Base-by-base conservation (phyloP, 2,888 invertebrate species). In the Dolichopus griseipennis region DNA sequence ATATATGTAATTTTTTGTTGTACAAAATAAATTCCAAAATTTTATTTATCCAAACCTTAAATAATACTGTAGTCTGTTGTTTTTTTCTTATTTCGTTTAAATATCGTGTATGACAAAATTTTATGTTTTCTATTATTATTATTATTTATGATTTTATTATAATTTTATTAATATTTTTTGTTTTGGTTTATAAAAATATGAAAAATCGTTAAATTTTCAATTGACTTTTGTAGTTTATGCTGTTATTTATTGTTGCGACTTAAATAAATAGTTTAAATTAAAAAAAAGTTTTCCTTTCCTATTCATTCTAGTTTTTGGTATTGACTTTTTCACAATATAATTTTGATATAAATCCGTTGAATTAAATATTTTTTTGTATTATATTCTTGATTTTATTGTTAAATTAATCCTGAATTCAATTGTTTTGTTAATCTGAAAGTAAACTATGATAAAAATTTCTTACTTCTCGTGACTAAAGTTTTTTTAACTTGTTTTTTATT, bases 381-480 rank as follows among this genome's bases (percentile, higher is more conserved):
- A 52, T 52, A 12, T 52, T 52, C 52, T 52, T 52, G 52, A 12
- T 52, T 52, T 52, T 52, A 52, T 52, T 52, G 52, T n/a, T 52
- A 52, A 41, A 52, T 52, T 52, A 52, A 52, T 52, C 52, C 52
- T 52, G 52, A 52, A n/a, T 52, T 52, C 52, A 52, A 3, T 12
- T 18, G 18, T 15, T 52, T 52, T 52, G 52, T 52, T 52, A 52
- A 52, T 52, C 52, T 52, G 52, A 52, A 52, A 52, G 15, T 52
- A 52, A 52, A 52, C 52, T 52, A 52, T 52, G 52, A 52, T 52
- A n/a, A 52, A 52, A 52, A 52, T n/a, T 52, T 52, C 52, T 52
- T 52, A 52, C 52, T 52, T 52, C 52, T 52, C 52, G 6, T 52
- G n/a, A 52, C 52, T 52, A 52, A 52, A 52, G 6, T 6, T 52